These are phyloP conservation scores for Lophura nycthemera DNA, from an alignment of 2,113 vertebrate species.

Conservation along the genomic window DNA sequence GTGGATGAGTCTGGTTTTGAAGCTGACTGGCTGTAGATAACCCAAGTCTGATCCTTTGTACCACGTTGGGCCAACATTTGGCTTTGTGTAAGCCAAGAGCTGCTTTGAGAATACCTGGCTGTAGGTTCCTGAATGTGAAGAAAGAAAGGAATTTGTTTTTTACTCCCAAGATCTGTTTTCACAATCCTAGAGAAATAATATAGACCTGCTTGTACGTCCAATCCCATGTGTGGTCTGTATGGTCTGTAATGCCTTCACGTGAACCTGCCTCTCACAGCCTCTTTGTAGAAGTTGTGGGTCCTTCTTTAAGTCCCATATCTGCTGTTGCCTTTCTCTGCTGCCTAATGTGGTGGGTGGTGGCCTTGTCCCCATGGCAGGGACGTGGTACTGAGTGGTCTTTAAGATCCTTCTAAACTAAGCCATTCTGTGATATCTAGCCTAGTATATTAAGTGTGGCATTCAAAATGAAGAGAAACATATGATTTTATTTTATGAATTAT, in stretches of 20 bases:
- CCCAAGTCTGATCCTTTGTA: accelerated
- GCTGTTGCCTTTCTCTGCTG: too few species aligned
- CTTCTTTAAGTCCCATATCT: too few species aligned
- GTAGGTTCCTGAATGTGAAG: accelerated
- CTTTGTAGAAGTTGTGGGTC: accelerated
- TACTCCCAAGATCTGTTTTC: accelerated
- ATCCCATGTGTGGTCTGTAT: accelerated
- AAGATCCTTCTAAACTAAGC: too few species aligned
- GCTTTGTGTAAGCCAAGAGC: accelerated
- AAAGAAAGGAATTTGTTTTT: neutral
- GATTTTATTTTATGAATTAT: neutral
- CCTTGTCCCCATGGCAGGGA: too few species aligned
- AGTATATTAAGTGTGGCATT: neutral
- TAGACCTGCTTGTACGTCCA: accelerated
- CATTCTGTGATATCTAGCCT: neutral
- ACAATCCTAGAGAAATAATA: accelerated
- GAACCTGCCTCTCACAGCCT: accelerated
- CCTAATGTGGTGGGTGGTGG: too few species aligned
- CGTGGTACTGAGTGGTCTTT: too few species aligned
- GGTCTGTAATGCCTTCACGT: neutral
- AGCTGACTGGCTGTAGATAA: accelerated
- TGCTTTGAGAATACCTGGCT: accelerated
- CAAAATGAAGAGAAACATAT: accelerated
- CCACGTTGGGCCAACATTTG: accelerated
- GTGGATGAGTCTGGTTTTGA: accelerated